Evolutionary conservation across 2,888 invertebrate species (phyloP), one percentile per base, ranked within the genome.

Genomic region (Tridacna crocea): DNA sequence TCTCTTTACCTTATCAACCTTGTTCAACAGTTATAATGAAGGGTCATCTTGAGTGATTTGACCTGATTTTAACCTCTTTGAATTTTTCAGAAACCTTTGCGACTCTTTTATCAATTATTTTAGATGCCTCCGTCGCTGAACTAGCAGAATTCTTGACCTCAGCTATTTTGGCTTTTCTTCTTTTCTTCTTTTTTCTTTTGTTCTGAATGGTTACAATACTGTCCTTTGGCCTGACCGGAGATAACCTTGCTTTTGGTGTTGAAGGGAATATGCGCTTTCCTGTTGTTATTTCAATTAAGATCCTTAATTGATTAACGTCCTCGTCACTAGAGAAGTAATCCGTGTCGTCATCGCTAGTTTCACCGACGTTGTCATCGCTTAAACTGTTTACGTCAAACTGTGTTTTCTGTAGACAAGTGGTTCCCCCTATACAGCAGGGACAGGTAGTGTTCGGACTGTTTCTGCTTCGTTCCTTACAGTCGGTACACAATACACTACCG

Each of bases 241-340:
- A n/a, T 22, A 61, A 26, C 13, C 24, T 1, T 13, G 61, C 26
- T 61, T 61, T 22, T 22, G 27, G n/a, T 48, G 66, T 51, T 17
- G 81, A 78, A 48, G 84, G 79, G 63, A 48, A n/a, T n/a, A 83
- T 76, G 46, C 75, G 61, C 75, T 73, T 79, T 48, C 83, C 85
- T 19, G 83, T 86, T 8, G 83, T 86, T 47, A 83, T 74, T 74
- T 86, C 85, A 26, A 86, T 76, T 26, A 86, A 58, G 15, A 77
- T 65, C 75, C 74, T 79, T 70, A 86, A 81, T 46, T 79, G 66
- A 22, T 80, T 72, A 77, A 80, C 83, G 17, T 76, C 80, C 12
- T 79, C 84, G 36, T 78, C 72, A 17, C 27, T 73, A 0, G 70
- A 70, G 24, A 51, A 70, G 22, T 51, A 22, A 0, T 26, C 70